A percentile compares a stretch with the other conserved stretches of the same genome.
These are phyloP conservation scores for Porites australiensis DNA, from an alignment of 64 coral and sea anemone species.

Conservation along the genomic window DNA sequence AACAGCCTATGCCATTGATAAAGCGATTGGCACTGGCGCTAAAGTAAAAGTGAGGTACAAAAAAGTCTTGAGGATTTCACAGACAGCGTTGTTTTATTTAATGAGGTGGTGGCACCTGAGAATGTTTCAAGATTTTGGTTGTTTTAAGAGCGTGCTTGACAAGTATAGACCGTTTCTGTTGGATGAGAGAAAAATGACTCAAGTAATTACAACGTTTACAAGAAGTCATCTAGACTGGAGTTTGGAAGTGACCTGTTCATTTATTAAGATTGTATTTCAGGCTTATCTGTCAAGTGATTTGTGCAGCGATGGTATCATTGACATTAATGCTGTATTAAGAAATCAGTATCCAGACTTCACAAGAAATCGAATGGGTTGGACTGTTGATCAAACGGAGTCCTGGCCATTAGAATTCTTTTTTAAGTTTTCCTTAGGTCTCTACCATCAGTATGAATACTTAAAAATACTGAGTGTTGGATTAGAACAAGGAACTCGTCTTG, in stretches of 20 bases:
- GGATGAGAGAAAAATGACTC: neutral
- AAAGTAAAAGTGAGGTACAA: too few relatives aligned
- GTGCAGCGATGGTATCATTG: neutral
- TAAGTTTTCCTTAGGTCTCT: neutral
- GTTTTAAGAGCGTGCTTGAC: neutral
- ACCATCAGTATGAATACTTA: too few relatives aligned
- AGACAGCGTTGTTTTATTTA: neutral
- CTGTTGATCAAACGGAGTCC: too few relatives aligned
- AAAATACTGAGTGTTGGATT: too few relatives aligned
- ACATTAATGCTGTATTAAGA: neutral
- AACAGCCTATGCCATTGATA: too few relatives aligned
- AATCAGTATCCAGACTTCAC: neutral
- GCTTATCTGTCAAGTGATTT: neutral
- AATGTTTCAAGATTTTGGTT: neutral
- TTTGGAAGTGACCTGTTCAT: neutral
- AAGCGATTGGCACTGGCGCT: too few relatives aligned
- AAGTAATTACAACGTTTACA: neutral
- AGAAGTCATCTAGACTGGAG: neutral
- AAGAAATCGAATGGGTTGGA: neutral
- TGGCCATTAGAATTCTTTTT: neutral
- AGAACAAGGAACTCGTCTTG: too few relatives aligned
- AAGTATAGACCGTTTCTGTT: neutral
- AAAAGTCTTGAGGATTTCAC: neutral
- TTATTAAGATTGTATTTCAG: neutral
- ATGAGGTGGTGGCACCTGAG: constrained; percentile 4